These are phyloP conservation scores for Tapirus terrestris DNA, from an alignment of 2,113 vertebrate genomes.

Conservation along the genomic window DNA sequence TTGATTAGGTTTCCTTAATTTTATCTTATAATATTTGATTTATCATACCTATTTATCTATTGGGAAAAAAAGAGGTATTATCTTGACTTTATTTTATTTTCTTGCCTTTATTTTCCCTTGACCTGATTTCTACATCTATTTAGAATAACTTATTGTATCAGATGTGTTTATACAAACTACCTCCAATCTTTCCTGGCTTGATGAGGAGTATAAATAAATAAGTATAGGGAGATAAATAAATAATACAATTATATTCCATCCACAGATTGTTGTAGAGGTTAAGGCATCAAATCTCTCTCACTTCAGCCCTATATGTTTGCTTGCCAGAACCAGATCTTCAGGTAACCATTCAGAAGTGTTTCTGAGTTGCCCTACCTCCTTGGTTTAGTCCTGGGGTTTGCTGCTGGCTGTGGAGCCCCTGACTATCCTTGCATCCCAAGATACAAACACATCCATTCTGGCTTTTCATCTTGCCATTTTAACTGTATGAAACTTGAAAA, in stretches of 20 bases:
- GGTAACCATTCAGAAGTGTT: background rate
- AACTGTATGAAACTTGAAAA: background rate
- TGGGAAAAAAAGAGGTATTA: background rate
- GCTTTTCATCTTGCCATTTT: constrained; percentile 25
- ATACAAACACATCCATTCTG: background rate
- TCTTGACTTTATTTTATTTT: constrained; percentile 15
- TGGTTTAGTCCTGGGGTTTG: background rate
- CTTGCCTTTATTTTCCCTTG: constrained; percentile 12
- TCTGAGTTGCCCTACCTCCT: background rate
- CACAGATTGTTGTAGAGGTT: background rate
- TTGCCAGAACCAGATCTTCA: constrained; percentile 39
- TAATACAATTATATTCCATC: background rate
- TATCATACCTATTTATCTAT: background rate
- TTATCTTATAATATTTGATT: constrained; percentile 37
- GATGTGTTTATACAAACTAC: constrained; percentile 7
- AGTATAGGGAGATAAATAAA: background rate
- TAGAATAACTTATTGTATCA: background rate
- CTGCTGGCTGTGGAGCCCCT: background rate
- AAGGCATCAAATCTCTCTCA: background rate
- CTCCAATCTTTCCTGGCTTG: background rate
- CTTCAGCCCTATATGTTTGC: background rate
- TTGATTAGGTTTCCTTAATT: background rate
- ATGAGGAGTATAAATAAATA: constrained; percentile 14
- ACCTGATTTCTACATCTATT: constrained; percentile 32
- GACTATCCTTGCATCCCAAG: background rate